Percentiles rank a stretch among this genome's conserved stretches.
Evolutionary conservation across 1,140 invertebrate genomes (phyloP).

Genomic region (Nylanderia fulva): DNA sequence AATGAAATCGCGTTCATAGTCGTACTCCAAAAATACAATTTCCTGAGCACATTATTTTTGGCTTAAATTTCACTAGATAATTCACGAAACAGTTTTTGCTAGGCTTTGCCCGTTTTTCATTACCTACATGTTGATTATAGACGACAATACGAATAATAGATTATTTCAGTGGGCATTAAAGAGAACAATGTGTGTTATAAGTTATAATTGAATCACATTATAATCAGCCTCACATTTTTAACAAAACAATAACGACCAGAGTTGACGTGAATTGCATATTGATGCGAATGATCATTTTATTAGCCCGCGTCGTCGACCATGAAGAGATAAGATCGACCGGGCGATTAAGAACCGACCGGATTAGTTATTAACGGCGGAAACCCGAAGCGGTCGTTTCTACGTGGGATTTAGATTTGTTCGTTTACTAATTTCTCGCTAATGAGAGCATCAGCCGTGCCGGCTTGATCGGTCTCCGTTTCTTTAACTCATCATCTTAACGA

Average conservation of each 20-base stretch:
- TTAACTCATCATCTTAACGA: slow-evolving; percentile 39
- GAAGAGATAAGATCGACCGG: slow-evolving; percentile 7
- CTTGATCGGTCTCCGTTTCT: slow-evolving; percentile 1
- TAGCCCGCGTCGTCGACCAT: not conserved
- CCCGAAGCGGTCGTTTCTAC: slow-evolving; percentile 25
- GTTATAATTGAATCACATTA: slow-evolving; percentile 22
- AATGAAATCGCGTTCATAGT: not conserved
- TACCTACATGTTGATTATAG: not conserved
- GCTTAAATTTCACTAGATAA: not conserved
- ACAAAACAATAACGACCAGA: slow-evolving; percentile 6
- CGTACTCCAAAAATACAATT: not conserved
- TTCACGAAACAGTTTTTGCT: not conserved
- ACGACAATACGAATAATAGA: not conserved
- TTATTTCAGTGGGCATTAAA: slow-evolving; percentile 1
- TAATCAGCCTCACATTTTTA: not conserved
- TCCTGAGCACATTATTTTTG: not conserved
- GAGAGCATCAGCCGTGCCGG: not conserved
- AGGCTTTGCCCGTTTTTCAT: not conserved
- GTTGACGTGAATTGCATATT: slow-evolving; percentile 7
- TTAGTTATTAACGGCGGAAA: slow-evolving; percentile 21
- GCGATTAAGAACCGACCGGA: slow-evolving; percentile 25
- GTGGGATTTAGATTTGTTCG: slow-evolving; percentile 34
- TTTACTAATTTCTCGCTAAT: slow-evolving; percentile 54
- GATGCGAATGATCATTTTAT: slow-evolving; percentile 24
- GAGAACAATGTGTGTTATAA: too few species aligned